phyloP scores from a whole-genome alignment of 2,888 invertebrate genomes.

The Boloria selene region DNA sequence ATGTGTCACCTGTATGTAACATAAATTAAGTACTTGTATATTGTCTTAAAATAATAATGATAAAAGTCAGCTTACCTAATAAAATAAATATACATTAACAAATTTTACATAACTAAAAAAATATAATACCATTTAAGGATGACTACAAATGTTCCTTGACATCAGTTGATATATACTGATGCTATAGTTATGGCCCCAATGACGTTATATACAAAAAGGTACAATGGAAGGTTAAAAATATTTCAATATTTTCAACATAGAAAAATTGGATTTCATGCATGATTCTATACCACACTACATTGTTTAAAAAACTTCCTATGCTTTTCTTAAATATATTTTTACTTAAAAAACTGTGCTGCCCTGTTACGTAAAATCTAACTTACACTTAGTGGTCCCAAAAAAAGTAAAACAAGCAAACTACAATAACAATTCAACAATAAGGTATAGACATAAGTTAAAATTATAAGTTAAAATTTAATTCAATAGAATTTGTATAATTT shows the following conservation, averaged over 20 bases:
- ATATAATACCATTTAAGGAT: slow-evolving; percentile 15
- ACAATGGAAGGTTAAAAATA: not conserved
- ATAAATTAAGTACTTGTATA: slow-evolving; percentile 17
- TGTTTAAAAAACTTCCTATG: too few relatives aligned
- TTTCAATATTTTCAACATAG: too few relatives aligned
- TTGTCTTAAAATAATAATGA: slow-evolving; percentile 8
- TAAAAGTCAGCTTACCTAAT: slow-evolving; percentile 17
- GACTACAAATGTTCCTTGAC: slow-evolving; percentile 13
- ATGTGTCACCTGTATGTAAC: slow-evolving; percentile 5
- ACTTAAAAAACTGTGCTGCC: too few relatives aligned
- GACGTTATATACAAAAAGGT: slow-evolving; percentile 1
- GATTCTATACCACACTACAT: too few relatives aligned
- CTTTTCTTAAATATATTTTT: too few relatives aligned
- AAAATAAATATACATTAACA: slow-evolving; percentile 18
- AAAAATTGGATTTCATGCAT: too few relatives aligned
- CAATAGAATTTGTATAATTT: slow-evolving; percentile 2
- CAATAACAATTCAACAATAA: slow-evolving; percentile 17
- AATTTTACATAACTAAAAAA: slow-evolving; percentile 10
- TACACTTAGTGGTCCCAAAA: not conserved
- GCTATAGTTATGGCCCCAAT: slow-evolving; percentile 13
- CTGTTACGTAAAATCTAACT: not conserved
- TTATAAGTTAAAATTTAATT: not conserved
- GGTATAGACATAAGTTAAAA: not conserved
- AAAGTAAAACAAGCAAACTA: not conserved
- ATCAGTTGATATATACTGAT: slow-evolving; percentile 8